Base-by-base conservation (phyloP, 2,888 invertebrate species). In the Tineola bisselliella region DNA sequence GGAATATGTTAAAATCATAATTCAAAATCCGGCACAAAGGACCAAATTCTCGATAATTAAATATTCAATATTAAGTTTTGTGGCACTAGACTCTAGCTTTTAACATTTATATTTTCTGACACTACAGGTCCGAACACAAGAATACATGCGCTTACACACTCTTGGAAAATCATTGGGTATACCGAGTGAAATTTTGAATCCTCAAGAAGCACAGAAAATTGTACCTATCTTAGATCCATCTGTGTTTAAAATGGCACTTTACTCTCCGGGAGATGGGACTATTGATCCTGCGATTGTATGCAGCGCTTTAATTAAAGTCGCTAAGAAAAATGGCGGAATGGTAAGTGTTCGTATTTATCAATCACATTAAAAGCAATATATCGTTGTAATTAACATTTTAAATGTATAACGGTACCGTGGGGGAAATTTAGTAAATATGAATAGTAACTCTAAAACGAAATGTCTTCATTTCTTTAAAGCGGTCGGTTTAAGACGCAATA, bases 241-340 rank as follows among this genome's bases (percentile, higher is more conserved):
- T 13, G 89, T 92, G 5, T 91, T 96, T 67, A 86, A 90, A 67
- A 95, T 94, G 67, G 92, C 94, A 0, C 79, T 97, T 1, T 93
- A 93, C 69, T 91, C 92, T 1, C 92, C 95, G 0, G 90, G 90
- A 11, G 96, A 96, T 76, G 96, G 96, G 1, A 91, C 91, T 8
- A 91, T 96, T 33, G 96, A 97, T 73, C 96, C 96, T 0, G 89
- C 93, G 0, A 94, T 94, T 89, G 89, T 93, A 43, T 93, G 94
- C 69, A 88, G 89, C 17, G 92, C 95, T 0, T 84, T 96, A 12
- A 89, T 91, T 0, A 91, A 91, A 74, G 90, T 90, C n/a, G 93
- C 95, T 0, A 90, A 88, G 0, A 84, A 81, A 63, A 88, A 90
- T 68, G 95, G 95, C 25, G 94, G 90, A 11, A 90, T 91, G 80